Evolutionary conservation across 2,797 vertebrate genomes (phyloP), one percentile per base, ranked within the genome.

Genomic region (Fratercula arctica): DNA sequence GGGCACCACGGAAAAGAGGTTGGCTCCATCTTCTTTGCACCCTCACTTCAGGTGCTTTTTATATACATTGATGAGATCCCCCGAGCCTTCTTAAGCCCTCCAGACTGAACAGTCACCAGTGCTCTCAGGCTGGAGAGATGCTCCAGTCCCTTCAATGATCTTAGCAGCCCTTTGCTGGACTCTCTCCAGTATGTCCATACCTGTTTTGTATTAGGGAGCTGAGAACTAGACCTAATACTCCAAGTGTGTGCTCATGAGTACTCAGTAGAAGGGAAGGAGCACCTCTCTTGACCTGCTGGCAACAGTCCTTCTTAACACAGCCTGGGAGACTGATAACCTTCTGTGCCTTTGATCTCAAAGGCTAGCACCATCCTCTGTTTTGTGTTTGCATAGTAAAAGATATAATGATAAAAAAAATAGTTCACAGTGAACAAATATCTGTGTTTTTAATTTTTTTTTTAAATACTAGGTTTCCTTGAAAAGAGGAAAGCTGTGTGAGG

Each of bases 261-360:
- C 26, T 3, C 6, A 59, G 25, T 0, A 73, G 41, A 79, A 82
- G 25, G n/a, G 43, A 85, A 72, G 12, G 25, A 77, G 69, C 35
- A 45, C 31, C 14, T 70, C 48, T 26, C 39, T 56, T 16, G 26
- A 75, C 16, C 13, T 75, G 33, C 26, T 67, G 48, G 46, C 9
- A 29, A 56, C 46, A n/a, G 3, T 15, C 3, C 6, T 50, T 23
- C 48, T 4, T 53, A 80, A 77, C 2, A 2, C 29, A 72, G 64
- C 45, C 2, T 0, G 1, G 21, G 39, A 88, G 15, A 67, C 13
- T 0, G 4, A 70, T 1, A 80, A 45, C 16, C 7, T 3, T 8
- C 69, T 33, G 18, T 43, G 37, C 14, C 53, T 81, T 64, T 56
- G n/a, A 85, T 46, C 24, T 59, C 56, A 31, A 68, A 91, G 54